Evolutionary conservation across 2,113 vertebrate genomes (phyloP).

Genomic region (Neolamprologus toae): DNA sequence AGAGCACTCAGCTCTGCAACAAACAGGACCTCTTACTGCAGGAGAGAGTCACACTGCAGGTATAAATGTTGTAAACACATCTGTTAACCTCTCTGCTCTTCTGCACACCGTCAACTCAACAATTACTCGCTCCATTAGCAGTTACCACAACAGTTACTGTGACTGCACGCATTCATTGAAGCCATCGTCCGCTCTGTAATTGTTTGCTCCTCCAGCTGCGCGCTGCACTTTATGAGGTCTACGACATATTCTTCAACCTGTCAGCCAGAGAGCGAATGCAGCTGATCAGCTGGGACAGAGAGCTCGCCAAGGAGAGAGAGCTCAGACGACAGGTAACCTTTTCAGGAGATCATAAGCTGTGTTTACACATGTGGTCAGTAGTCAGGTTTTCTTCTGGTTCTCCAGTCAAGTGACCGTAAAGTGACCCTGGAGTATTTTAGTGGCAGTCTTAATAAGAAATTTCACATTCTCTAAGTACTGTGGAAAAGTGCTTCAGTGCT

Average conservation of each 20-base stretch:
- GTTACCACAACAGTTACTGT: background rate
- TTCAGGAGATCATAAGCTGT: background rate
- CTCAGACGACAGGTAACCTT: conserved; percentile 49
- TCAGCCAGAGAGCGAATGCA: conserved; percentile 61
- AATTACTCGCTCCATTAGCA: conserved; percentile 1
- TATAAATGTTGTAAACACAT: conserved; percentile 17
- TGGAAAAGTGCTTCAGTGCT: background rate
- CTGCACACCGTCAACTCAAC: background rate
- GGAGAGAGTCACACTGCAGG: conserved; percentile 67
- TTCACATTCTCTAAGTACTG: background rate
- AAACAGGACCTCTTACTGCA: conserved; percentile 58
- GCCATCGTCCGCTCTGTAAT: background rate
- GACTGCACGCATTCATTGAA: background rate
- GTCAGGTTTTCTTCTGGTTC: background rate
- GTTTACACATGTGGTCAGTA: background rate
- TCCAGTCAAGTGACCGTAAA: background rate
- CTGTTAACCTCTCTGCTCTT: background rate
- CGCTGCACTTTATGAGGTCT: conserved; percentile 61
- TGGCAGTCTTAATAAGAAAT: background rate
- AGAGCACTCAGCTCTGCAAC: conserved; percentile 21
- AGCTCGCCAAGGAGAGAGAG: conserved; percentile 43
- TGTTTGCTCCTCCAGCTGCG: conserved; percentile 51
- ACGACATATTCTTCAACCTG: conserved; percentile 66
- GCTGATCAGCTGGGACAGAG: conserved; percentile 67
- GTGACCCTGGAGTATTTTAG: background rate